A percentile compares a stretch with the other conserved stretches of the same genome.
Conservation (phyloP, 2,797 vertebrate species). For the Enoplosus armatus region DNA sequence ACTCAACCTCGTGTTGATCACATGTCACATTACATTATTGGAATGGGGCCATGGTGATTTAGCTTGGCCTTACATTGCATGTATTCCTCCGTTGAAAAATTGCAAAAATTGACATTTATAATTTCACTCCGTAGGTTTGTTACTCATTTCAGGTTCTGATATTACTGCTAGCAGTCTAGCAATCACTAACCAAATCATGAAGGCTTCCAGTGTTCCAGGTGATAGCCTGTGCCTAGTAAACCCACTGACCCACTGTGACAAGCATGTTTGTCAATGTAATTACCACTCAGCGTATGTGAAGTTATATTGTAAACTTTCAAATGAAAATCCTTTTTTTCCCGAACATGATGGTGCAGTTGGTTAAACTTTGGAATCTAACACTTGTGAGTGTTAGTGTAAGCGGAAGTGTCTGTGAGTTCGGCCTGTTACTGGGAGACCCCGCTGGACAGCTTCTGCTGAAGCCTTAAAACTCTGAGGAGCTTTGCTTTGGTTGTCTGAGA, state of each 20-base stretch:
- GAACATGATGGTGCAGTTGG: neutral
- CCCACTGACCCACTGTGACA: slow-evolving; percentile 10
- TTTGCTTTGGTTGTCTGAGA: slow-evolving; percentile 14
- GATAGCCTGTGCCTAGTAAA: neutral
- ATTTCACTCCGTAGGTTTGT: too few species aligned
- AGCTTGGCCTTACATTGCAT: neutral
- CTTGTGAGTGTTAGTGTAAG: neutral
- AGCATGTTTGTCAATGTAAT: neutral
- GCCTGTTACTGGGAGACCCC: slow-evolving; percentile 27
- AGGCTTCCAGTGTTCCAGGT: neutral
- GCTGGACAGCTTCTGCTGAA: slow-evolving; percentile 18
- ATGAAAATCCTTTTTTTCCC: neutral
- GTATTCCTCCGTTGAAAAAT: too few species aligned
- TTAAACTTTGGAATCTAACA: neutral
- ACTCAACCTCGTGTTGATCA: too few species aligned
- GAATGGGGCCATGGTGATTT: neutral
- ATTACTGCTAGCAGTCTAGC: neutral
- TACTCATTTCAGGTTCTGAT: too few species aligned
- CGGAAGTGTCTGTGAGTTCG: slow-evolving; percentile 8
- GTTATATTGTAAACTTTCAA: neutral
- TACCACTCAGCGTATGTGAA: neutral
- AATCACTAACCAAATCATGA: neutral
- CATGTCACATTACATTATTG: neutral
- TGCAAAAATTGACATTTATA: too few species aligned
- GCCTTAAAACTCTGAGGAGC: slow-evolving; percentile 18